Evolutionary conservation across 2,888 invertebrate genomes (phyloP), one percentile per base, ranked within the genome.

Genomic region (Digitonthophagus gazella): DNA sequence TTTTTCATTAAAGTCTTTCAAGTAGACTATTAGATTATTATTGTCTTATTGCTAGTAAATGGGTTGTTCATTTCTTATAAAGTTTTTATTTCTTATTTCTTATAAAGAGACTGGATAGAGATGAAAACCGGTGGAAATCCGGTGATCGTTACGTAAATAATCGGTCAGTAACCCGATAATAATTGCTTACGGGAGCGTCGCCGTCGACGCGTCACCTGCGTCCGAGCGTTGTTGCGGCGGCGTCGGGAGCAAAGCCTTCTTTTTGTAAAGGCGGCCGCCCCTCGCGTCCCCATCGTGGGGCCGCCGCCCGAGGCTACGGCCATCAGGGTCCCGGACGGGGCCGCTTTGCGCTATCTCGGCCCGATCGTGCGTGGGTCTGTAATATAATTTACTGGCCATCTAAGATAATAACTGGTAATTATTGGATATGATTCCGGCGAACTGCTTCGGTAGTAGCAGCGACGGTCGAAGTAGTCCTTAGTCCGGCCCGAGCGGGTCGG

Each of bases 351-450:
- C 20, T 55, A 65, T 69, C 65, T 75, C 74, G 74, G 74, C 74
- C 74, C 74, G 75, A 77, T 79, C 75, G 74, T 81, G 81, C 80
- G 81, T 81, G 80, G 81, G 81, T 78, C 77, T 77, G 76, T 80
- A 78, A 79, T 81, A 80, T 80, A 81, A 81, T 81, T 81, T 81
- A 79, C 78, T 76, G 77, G 76, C 79, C 77, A 80, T 81, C 79
- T 77, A 75, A 74, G 77, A 80, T 81, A 81, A 81, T 80, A 80
- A 79, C 80, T 76, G 76, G 78, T 81, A 80, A 80, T 81, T 81
- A 80, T 78, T 77, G 79, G 78, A 79, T 71, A 69, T 73, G 72
- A 66, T 72, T 71, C 73, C 71, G 73, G 74, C 72, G 61, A 61
- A 20, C 28, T 44, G 28, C 28, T 44, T 44, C 28, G 28, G 28